phyloP scores from a whole-genome alignment of 2,888 invertebrate species.

The Diaphora mendica region DNA sequence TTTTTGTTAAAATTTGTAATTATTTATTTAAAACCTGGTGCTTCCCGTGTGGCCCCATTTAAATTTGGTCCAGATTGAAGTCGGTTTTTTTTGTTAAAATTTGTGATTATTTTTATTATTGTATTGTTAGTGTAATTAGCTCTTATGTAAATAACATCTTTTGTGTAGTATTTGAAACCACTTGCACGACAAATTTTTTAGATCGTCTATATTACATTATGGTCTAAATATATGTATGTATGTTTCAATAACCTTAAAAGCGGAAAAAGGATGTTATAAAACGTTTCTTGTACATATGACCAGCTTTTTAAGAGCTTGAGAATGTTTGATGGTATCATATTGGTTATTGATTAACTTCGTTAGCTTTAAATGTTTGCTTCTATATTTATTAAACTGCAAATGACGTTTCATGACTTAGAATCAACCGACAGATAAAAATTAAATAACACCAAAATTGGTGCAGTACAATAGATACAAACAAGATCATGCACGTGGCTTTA shows the following conservation, averaged over 20 bases:
- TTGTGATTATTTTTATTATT: too few relatives aligned
- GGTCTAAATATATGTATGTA: conserved; percentile 4
- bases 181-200: background rate
- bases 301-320: conserved; percentile 14
- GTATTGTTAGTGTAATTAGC: too few relatives aligned
- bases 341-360: too few relatives aligned
- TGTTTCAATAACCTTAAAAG: conserved; percentile 24
- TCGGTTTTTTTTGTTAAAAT: too few relatives aligned
- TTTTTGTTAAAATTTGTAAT: too few relatives aligned
- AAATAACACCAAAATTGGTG: background rate
- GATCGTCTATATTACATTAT: conserved; percentile 5
- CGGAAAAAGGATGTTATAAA: conserved; percentile 33
- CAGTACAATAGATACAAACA: background rate
- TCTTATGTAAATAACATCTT: background rate
- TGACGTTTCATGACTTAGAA: too few relatives aligned
- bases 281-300: conserved; percentile 24
- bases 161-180: too few relatives aligned
- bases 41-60: too few relatives aligned
- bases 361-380: background rate
- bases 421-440: background rate
- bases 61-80: too few relatives aligned
- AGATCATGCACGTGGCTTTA: conserved; percentile 29
- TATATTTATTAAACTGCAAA: too few relatives aligned
- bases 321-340: too few relatives aligned
- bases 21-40: too few relatives aligned